Evolutionary conservation across 2,113 vertebrate genomes (phyloP), one percentile per base, ranked within the genome.

Genomic region (Balaeniceps rex): DNA sequence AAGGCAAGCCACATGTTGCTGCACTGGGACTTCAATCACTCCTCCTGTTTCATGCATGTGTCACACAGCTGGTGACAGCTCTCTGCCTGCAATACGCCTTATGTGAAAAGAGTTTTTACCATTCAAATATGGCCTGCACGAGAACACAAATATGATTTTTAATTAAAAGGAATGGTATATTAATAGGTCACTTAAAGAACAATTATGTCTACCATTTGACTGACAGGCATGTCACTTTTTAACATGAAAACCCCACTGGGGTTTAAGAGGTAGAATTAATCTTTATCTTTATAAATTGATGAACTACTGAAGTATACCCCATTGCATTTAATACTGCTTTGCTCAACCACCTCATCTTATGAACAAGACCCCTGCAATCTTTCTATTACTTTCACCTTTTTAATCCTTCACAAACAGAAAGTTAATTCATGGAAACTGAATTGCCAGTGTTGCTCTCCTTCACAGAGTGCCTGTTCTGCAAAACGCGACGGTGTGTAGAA

Each of bases 151-250:
- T 69, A 72, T 8, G n/a, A 36, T 55, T 85, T 83, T 96, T 88
- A 96, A 97, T 96, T 80, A 94, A 96, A 91, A 93, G 51, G 64
- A 97, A 96, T 49, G 42, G 29, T 14, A 83, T 92, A 95, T 97
- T 92, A 90, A 86, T 69, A 83, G 63, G 47, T 90, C 68, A 90
- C 38, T 90, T 92, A 51, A 80, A 87, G 83, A 87, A 82, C 74
- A 82, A 94, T 83, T 94, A 88, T n/a, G 58, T 69, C 69, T 81
- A 36, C 47, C 33, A 34, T 82, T 51, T 80, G 75, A 91, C 58
- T 81, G 93, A 80, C 34, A 91, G 79, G 75, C 38, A 47, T 10
- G 51, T 42, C 84, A 65, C 46, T 60, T 25, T 21, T 83, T 81
- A 76, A 34, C 66, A 52, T 54, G 75, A 85, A 92, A 96, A 90